phyloP scores from a whole-genome alignment of 2,888 invertebrate genomes.

The Nomada flava region DNA sequence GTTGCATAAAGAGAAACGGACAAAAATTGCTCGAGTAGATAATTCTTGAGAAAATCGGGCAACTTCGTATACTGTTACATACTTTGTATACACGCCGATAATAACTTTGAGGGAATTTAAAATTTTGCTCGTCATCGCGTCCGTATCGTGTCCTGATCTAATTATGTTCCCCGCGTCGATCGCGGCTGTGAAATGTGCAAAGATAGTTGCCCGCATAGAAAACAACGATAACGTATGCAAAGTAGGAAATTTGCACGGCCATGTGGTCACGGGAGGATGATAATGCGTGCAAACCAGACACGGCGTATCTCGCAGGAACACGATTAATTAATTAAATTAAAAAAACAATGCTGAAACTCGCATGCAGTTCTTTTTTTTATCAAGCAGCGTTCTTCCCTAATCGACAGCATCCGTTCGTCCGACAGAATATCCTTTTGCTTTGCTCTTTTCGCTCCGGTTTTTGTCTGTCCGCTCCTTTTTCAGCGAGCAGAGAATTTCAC shows the following conservation, averaged over 20 bases:
- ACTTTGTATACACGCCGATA: too few relatives aligned
- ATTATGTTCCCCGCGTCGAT: neutral
- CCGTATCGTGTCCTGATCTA: neutral
- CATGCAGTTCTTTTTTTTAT: neutral
- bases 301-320: slow-evolving; percentile 5
- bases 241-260: neutral
- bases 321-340: slow-evolving; percentile 25
- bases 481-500: too few relatives aligned
- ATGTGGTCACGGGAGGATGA: neutral
- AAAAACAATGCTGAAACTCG: neutral
- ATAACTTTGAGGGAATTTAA: neutral
- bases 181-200: neutral
- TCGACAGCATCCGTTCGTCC: too few relatives aligned
- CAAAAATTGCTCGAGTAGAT: too few relatives aligned
- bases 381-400: neutral
- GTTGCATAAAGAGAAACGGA: too few relatives aligned
- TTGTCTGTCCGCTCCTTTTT: neutral
- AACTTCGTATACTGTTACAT: too few relatives aligned
- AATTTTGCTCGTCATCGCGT: neutral
- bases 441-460: neutral
- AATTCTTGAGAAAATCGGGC: too few relatives aligned
- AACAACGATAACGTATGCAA: slow-evolving; percentile 8
- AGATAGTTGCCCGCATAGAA: neutral
- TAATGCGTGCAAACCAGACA: neutral
- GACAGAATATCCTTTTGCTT: neutral